These are phyloP conservation scores for Phoenicopterus ruber DNA, from an alignment of 2,113 vertebrate genomes.

Conservation along the genomic window DNA sequence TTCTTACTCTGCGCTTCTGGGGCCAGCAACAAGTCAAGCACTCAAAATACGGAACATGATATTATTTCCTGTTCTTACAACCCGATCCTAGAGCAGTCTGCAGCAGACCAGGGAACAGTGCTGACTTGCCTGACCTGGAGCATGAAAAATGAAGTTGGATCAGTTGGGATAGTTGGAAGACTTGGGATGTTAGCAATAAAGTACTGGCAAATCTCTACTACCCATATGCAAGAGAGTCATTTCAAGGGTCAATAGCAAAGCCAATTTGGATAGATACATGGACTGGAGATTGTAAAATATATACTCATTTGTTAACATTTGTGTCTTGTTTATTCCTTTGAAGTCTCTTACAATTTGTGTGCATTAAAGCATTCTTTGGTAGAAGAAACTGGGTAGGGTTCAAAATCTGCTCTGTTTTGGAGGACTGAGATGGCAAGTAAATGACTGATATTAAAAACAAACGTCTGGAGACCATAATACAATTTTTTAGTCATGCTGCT, in stretches of 20 bases:
- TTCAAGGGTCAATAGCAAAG: not conserved
- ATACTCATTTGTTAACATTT: not conserved
- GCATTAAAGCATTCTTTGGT: not conserved
- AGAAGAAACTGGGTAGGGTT: not conserved
- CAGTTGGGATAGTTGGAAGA: not conserved
- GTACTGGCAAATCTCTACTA: not conserved
- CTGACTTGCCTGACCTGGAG: not conserved
- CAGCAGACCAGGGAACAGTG: not conserved
- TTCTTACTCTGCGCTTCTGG: not conserved
- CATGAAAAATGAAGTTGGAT: not conserved
- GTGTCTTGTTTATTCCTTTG: not conserved
- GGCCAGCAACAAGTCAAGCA: not conserved
- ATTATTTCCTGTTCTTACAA: not conserved
- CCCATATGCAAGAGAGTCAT: not conserved
- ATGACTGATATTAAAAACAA: not conserved
- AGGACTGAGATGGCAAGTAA: not conserved
- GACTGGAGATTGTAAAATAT: not conserved
- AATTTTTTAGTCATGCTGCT: not conserved
- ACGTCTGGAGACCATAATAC: not conserved
- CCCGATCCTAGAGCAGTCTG: fast-evolving
- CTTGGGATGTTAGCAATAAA: not conserved
- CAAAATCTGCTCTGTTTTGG: not conserved
- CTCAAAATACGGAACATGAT: not conserved
- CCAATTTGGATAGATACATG: not conserved
- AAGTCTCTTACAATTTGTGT: not conserved